These are phyloP conservation scores for Romanogobio albipinnatus DNA, from an alignment of 2,113 vertebrate species.

Conservation along the genomic window DNA sequence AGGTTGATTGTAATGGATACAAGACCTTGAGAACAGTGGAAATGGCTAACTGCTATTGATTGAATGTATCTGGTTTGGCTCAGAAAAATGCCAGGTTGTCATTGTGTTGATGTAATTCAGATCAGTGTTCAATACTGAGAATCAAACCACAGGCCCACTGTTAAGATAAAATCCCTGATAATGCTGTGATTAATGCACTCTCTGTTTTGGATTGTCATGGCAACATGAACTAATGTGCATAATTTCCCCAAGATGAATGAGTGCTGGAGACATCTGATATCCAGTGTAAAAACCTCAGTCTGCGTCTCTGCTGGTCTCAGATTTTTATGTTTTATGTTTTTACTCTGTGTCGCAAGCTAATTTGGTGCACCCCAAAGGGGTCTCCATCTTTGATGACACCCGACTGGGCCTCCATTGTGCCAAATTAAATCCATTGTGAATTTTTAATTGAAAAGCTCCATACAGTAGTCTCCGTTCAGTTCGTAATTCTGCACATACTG, in stretches of 20 bases:
- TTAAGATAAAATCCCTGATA: constrained; percentile 23
- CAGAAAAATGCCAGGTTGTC: background rate
- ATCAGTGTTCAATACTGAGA: background rate
- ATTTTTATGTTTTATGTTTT: background rate
- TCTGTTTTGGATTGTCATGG: constrained; percentile 34
- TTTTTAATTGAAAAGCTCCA: constrained; percentile 15
- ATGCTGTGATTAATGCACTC: constrained; percentile 24
- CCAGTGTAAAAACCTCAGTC: background rate
- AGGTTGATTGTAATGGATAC: background rate
- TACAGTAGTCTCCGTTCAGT: background rate
- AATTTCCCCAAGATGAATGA: constrained; percentile 30
- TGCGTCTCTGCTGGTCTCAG: background rate
- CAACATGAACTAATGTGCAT: constrained; percentile 43
- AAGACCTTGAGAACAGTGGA: background rate
- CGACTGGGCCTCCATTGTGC: background rate
- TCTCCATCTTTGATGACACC: constrained; percentile 1
- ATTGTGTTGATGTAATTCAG: background rate
- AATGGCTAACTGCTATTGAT: background rate
- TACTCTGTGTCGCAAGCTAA: background rate
- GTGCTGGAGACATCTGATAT: constrained; percentile 15
- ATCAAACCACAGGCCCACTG: constrained; percentile 11
- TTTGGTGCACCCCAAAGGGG: background rate
- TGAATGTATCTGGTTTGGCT: constrained; percentile 10
- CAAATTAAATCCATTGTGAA: constrained; percentile 3
- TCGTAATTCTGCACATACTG: constrained; percentile 12